A percentile compares a stretch with the other conserved stretches of the same genome.
Conservation (phyloP, 2,113 vertebrate genomes). For the Numida meleagris region DNA sequence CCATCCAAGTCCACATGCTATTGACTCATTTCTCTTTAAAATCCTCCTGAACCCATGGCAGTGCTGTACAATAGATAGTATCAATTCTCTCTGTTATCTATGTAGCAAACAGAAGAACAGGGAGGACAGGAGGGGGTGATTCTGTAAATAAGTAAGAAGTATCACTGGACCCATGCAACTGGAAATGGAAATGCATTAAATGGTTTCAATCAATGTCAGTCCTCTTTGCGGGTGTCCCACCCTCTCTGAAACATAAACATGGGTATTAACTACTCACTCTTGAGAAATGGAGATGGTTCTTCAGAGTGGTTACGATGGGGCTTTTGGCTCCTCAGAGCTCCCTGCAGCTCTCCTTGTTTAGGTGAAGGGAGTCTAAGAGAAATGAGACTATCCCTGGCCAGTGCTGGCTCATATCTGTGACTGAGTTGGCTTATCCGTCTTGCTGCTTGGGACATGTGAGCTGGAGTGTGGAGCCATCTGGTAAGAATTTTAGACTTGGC, state of each 20-base stretch:
- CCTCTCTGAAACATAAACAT: constrained; percentile 20
- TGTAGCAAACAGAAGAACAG: constrained; percentile 13
- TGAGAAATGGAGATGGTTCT: constrained; percentile 9
- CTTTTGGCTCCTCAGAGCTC: background rate
- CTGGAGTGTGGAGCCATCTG: constrained; percentile 25
- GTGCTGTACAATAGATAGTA: constrained; percentile 45
- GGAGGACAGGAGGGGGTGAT: background rate
- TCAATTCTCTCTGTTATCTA: constrained; percentile 48
- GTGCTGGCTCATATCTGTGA: background rate
- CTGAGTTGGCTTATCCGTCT: background rate
- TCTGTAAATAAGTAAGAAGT: constrained; percentile 62
- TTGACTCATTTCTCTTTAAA: constrained; percentile 56
- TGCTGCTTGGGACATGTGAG: background rate
- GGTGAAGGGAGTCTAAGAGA: background rate
- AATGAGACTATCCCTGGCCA: background rate
- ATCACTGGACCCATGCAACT: constrained; percentile 37
- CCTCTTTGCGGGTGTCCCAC: background rate
- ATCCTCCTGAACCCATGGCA: constrained; percentile 45
- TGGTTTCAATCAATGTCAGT: constrained; percentile 30
- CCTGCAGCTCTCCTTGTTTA: background rate
- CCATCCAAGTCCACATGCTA: background rate
- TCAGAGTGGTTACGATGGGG: background rate
- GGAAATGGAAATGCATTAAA: constrained; percentile 66
- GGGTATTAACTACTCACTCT: constrained; percentile 44
- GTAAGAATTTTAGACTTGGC: constrained; percentile 23